Evolutionary conservation across 2,113 vertebrate species (phyloP).

Genomic region (Mugil cephalus): DNA sequence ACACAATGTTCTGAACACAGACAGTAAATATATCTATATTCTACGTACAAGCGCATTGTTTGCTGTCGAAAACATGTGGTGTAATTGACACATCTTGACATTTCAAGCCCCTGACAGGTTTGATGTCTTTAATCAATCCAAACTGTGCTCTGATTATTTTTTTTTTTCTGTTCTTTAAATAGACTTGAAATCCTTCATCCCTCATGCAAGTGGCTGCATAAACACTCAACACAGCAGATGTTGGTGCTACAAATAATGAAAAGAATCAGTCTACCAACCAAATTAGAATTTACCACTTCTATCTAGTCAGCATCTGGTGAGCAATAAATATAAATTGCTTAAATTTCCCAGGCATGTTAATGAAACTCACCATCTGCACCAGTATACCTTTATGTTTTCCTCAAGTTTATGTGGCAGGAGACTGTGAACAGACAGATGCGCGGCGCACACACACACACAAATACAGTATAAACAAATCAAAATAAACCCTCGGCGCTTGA

Average conservation of each 20-base stretch:
- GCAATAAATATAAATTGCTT: constrained; percentile 81
- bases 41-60: neutral
- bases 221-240: constrained; percentile 75
- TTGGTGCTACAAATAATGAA: constrained; percentile 77
- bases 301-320: constrained; percentile 80
- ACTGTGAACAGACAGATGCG: constrained; percentile 32
- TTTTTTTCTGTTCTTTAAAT: constrained; percentile 42
- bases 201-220: constrained; percentile 44
- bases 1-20: no score
- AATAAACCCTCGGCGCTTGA: neutral
- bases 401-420: constrained; percentile 19
- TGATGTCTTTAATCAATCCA: constrained; percentile 54
- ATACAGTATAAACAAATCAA: constrained; percentile 3
- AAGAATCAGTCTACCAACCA: constrained; percentile 78
- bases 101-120: constrained; percentile 19
- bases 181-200: constrained; percentile 60
- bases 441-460: constrained; percentile 11
- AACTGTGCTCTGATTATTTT: constrained; percentile 39
- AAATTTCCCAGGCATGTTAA: constrained; percentile 75
- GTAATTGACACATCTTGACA: neutral
- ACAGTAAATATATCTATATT: neutral
- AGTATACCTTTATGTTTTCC: constrained; percentile 51
- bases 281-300: constrained; percentile 77
- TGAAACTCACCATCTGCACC: constrained; percentile 76
- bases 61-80: neutral